Evolutionary conservation across 2,113 vertebrate genomes (phyloP).

Genomic region (Nanger granti): DNA sequence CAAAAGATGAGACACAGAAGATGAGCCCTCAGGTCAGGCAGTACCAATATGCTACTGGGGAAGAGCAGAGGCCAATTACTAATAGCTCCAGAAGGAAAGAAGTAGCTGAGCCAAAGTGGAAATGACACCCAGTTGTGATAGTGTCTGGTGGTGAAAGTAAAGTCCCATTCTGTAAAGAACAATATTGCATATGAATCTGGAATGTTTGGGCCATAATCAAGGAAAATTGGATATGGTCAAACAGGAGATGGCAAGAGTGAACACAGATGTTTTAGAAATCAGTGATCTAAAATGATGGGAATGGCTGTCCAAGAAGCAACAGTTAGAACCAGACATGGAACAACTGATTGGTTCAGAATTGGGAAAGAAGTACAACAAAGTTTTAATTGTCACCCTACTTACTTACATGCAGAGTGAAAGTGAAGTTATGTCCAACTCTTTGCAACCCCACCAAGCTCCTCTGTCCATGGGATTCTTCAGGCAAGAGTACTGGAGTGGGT

Average conservation of each 20-base stretch:
- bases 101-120: background rate
- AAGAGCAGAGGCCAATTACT: background rate
- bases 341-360: background rate
- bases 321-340: background rate
- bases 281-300: background rate
- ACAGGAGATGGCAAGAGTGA: background rate
- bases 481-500: too few relatives aligned
- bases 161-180: background rate
- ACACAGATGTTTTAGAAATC: background rate
- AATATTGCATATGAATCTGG: background rate
- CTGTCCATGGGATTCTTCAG: too few relatives aligned
- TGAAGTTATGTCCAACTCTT: too few relatives aligned
- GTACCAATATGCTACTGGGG: background rate
- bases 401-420: background rate
- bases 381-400: background rate
- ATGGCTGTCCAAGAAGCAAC: background rate
- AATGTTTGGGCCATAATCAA: background rate
- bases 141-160: background rate
- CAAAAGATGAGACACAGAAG: background rate
- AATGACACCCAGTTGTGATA: background rate
- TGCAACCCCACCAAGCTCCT: too few relatives aligned
- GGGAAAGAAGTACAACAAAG: background rate
- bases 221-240: background rate
- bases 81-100: background rate
- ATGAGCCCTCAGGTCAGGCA: background rate